phyloP scores from a whole-genome alignment of 2,888 invertebrate genomes.

The Acheta domesticus region DNA sequence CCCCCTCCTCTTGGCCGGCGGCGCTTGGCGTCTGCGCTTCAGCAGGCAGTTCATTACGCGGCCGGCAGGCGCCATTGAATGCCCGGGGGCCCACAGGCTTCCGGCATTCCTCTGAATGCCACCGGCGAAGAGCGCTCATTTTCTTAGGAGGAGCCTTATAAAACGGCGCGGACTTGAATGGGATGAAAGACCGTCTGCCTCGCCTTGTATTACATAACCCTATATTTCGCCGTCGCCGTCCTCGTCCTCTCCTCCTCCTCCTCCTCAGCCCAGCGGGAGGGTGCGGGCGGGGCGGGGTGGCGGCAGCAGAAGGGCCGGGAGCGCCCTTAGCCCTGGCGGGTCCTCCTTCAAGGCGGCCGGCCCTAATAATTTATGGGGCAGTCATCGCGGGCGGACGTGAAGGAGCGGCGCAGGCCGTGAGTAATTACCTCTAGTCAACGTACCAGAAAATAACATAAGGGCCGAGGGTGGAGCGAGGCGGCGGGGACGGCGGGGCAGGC shows the following conservation, averaged over 20 bases:
- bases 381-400: not conserved
- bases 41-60: no score
- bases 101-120: not conserved
- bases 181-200: not conserved
- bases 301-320: not conserved
- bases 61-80: no score
- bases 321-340: no score
- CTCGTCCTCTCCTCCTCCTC: no score
- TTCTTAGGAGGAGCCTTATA: not conserved
- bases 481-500: no score
- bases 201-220: constrained; percentile 4
- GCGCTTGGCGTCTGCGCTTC: no score
- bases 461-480: not conserved
- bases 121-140: not conserved
- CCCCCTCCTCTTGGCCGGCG: no score
- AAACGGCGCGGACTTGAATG: not conserved
- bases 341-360: not conserved
- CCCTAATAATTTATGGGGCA: constrained; percentile 3
- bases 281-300: not conserved
- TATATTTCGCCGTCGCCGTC: constrained; percentile 5
- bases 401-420: constrained; percentile 24
- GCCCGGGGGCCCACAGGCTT: no score
- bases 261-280: not conserved
- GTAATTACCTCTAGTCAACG: constrained; percentile 30
- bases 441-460: constrained; percentile 29